Evolutionary conservation across 2,797 vertebrate genomes (phyloP).

Genomic region (Etheostoma perlongum): DNA sequence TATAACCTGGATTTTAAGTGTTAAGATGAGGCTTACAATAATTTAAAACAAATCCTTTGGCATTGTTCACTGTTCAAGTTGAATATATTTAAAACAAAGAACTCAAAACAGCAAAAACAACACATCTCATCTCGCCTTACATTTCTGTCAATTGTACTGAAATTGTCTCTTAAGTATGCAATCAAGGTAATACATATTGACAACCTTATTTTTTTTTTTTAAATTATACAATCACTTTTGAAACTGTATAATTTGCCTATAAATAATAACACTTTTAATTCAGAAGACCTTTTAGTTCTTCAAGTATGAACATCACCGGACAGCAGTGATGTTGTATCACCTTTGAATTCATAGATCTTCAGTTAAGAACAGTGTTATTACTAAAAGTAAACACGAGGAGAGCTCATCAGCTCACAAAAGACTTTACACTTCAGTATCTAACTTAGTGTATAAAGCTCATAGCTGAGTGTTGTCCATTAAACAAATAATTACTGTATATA

Average conservation of each 20-base stretch:
- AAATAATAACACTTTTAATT: constrained; percentile 39
- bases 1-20: constrained; percentile 52
- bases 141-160: constrained; percentile 30
- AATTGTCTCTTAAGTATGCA: constrained; percentile 25
- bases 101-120: constrained; percentile 41
- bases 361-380: constrained; percentile 59
- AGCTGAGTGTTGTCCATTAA: constrained; percentile 65
- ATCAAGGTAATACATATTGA: constrained; percentile 19
- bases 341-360: constrained; percentile 53
- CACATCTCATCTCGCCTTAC: constrained; percentile 42
- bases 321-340: constrained; percentile 39
- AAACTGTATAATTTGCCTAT: constrained; percentile 31
- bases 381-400: constrained; percentile 73
- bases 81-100: constrained; percentile 81
- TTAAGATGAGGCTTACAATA: constrained; percentile 48
- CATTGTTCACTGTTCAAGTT: constrained; percentile 80
- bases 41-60: constrained; percentile 91
- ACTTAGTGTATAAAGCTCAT: constrained; percentile 61
- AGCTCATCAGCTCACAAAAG: constrained; percentile 38
- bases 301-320: constrained; percentile 57
- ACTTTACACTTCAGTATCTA: constrained; percentile 56
- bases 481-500: constrained; percentile 80
- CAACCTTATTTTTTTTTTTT: constrained; percentile 29
- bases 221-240: constrained; percentile 34
- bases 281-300: constrained; percentile 52